Base-by-base conservation (phyloP, 2,888 invertebrate species). In the Parascotia fuliginaria region DNA sequence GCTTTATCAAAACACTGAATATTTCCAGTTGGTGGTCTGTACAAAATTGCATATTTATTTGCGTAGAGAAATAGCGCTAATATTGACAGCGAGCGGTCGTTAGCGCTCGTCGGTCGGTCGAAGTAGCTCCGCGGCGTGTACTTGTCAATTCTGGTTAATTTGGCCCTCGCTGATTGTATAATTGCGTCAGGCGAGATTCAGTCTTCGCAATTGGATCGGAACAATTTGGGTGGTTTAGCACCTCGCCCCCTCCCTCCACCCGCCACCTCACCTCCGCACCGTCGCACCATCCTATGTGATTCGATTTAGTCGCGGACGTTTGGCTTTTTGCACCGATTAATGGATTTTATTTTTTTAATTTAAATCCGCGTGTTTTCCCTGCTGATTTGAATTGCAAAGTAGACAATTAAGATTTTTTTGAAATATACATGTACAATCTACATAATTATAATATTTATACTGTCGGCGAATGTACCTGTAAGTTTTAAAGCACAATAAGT, bases 71-170 rank as follows among this genome's bases (percentile, higher is more conserved):
- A 19, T 12, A 6, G 5, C 19, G 19, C 19, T 36, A 22, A 36
- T 22, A 36, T 36, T 36, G 19, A 36, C 7, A n/a, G 36, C 11
- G 16, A n/a, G 1, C 19, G 7, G n/a, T 36, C 36, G 36, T 36
- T 36, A 36, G 34, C 31, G 31, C 14, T 32, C 14, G 19, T 19
- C 2, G 19, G 19, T 19, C 7, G 32, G 7, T 12, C n/a, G 29
- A n/a, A 11, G 29, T 5, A 5, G 5, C 29, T 9, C 29, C 11
- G 5, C 12, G 6, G 13, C 7, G 16, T 6, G 34, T 15, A 43
- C 32, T 43, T 15, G 7, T 38, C 37, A 16, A 32, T 36, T 36
- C 7, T 36, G 44, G 34, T 44, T 49, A 15, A 49, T 48, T 27
- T 22, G 33, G 19, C 34, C 31, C 14, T 13, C 31, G 27, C 44